Conservation (phyloP, 2,888 invertebrate genomes). For the Drosophila ezoana region DNA sequence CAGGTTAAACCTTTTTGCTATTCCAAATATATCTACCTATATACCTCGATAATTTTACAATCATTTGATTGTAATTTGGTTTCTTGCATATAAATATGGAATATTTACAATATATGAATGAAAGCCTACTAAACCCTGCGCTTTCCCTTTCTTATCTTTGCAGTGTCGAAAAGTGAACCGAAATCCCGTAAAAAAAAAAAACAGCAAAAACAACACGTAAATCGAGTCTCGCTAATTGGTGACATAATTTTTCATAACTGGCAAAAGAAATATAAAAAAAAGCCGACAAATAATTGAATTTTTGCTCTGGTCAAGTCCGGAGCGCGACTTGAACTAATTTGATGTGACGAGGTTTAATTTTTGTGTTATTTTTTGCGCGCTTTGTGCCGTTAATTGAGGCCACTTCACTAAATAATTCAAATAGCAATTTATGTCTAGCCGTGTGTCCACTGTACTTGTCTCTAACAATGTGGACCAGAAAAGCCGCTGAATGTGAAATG, state of each 20-base stretch:
- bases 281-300: conserved; percentile 60
- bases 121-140: conserved; percentile 12
- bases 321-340: conserved; percentile 62
- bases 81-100: too few species aligned
- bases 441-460: conserved; percentile 36
- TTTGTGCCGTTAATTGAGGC: conserved; percentile 70
- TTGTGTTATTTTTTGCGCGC: conserved; percentile 15
- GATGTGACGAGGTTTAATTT: conserved; percentile 57
- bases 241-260: conserved; percentile 72
- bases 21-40: too few species aligned
- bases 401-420: conserved; percentile 53
- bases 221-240: conserved; percentile 61
- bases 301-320: conserved; percentile 46
- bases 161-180: conserved; percentile 45
- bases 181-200: conserved; percentile 10
- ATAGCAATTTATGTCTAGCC: conserved; percentile 39
- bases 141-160: conserved; percentile 42
- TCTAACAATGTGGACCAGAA: conserved; percentile 51
- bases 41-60: too few species aligned
- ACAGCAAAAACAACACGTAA: conserved; percentile 31
- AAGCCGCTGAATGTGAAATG: conserved; percentile 57
- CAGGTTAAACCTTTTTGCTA: too few species aligned
- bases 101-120: not conserved
- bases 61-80: too few species aligned
- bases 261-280: conserved; percentile 30